These are phyloP conservation scores for Acrocephalus scirpaceus DNA, from an alignment of 2,797 vertebrate genomes.

Conservation along the genomic window DNA sequence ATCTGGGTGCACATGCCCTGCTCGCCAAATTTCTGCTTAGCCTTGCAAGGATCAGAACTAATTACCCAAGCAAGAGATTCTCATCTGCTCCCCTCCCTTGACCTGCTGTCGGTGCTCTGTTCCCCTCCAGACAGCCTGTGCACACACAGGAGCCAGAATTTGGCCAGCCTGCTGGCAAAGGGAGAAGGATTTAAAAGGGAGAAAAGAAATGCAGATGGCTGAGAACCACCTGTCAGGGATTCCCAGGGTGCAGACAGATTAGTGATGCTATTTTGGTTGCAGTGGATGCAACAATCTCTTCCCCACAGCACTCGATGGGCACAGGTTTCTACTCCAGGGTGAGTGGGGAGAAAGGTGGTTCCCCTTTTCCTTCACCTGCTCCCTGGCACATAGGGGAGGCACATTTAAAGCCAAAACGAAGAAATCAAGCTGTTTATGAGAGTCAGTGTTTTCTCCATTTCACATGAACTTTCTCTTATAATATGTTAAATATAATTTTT, in stretches of 20 bases:
- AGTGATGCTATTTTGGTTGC: neutral
- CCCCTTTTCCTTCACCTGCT: neutral
- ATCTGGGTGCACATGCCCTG: neutral
- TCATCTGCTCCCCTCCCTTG: neutral
- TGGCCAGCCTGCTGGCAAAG: neutral
- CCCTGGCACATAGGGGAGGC: neutral
- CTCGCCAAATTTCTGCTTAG: neutral
- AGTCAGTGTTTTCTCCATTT: neutral
- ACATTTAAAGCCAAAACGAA: neutral
- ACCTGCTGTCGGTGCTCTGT: rapidly evolving
- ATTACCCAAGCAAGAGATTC: neutral
- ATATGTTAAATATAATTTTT: neutral
- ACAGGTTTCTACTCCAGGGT: neutral
- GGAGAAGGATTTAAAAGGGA: neutral
- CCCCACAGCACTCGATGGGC: neutral
- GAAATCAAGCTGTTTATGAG: neutral
- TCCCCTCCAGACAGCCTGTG: neutral
- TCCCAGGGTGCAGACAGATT: neutral
- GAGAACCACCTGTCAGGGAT: neutral
- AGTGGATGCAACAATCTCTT: neutral
- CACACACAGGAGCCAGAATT: neutral
- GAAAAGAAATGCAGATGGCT: neutral
- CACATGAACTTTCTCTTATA: neutral
- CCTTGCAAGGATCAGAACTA: neutral
- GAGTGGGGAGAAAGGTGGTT: neutral